phyloP scores from a whole-genome alignment of 2,888 invertebrate genomes.

The Stenichneumon culpator region DNA sequence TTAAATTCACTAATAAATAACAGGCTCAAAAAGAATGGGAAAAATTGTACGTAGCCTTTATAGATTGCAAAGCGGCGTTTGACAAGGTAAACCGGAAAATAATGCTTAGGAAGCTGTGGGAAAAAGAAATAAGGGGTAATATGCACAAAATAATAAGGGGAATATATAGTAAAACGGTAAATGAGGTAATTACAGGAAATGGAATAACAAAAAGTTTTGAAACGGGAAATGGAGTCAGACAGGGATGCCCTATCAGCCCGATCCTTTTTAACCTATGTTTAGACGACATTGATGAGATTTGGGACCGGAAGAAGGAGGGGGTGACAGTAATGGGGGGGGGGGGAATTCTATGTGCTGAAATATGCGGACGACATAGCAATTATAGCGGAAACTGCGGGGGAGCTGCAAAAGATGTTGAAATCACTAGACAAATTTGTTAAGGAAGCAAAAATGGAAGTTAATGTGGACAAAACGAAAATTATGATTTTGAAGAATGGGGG shows the following conservation, averaged over 20 bases:
- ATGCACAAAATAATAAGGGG: conserved; percentile 1
- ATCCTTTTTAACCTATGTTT: background rate
- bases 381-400: background rate
- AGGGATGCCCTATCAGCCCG: background rate
- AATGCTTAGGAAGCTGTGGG: background rate
- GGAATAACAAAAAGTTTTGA: background rate
- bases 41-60: too few species aligned
- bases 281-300: background rate
- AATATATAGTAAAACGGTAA: background rate
- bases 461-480: background rate
- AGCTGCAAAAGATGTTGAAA: background rate
- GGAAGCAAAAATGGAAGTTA: background rate
- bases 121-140: background rate
- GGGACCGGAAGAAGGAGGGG: background rate
- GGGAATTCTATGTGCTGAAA: background rate
- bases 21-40: too few species aligned
- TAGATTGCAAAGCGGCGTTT: background rate
- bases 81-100: background rate
- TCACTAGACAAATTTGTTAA: background rate
- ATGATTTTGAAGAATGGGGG: background rate
- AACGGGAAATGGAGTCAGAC: background rate
- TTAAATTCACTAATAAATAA: too few species aligned
- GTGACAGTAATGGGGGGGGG: background rate
- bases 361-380: background rate
- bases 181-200: background rate